These are phyloP conservation scores for Lacerta agilis DNA, from an alignment of 2,797 vertebrate genomes.

Conservation along the genomic window DNA sequence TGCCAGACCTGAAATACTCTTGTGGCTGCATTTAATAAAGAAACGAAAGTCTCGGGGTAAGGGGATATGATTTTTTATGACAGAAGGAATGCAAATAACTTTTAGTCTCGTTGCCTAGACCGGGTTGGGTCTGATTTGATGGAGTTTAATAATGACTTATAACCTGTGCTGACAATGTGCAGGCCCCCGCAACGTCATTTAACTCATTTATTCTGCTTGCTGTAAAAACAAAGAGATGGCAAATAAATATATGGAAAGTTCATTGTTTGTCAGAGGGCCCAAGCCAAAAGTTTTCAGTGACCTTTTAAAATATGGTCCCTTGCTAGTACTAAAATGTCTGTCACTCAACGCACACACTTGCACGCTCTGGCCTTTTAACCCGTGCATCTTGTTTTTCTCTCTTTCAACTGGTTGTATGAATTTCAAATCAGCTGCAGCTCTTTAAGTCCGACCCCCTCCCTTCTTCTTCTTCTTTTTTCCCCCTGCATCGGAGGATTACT, in stretches of 20 bases:
- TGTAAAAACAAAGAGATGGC: conserved; percentile 94
- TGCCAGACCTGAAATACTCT: conserved; percentile 85
- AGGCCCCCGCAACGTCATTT: conserved; percentile 90
- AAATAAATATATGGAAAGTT: conserved; percentile 91
- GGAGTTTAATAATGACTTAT: conserved; percentile 97
- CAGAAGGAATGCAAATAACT: conserved; percentile 89
- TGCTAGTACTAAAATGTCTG: conserved; percentile 88
- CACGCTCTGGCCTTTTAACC: conserved; percentile 83
- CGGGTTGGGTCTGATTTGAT: conserved; percentile 86
- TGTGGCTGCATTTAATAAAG: conserved; percentile 87
- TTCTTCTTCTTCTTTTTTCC: not conserved
- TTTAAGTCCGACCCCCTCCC: conserved; percentile 54
- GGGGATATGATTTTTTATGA: conserved; percentile 89
- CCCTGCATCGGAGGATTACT: conserved; percentile 85
- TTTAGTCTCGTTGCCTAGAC: conserved; percentile 83
- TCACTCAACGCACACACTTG: conserved; percentile 88
- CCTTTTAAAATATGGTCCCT: conserved; percentile 88
- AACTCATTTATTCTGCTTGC: conserved; percentile 92
- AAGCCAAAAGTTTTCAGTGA: conserved; percentile 88
- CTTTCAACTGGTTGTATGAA: conserved; percentile 84
- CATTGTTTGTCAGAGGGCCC: conserved; percentile 86
- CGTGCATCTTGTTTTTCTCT: conserved; percentile 86
- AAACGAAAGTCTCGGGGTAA: conserved; percentile 85
- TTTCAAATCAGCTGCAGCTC: conserved; percentile 84
- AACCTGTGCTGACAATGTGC: conserved; percentile 96